Conservation (phyloP, 2,797 vertebrate species). For the Tangara arthus region DNA sequence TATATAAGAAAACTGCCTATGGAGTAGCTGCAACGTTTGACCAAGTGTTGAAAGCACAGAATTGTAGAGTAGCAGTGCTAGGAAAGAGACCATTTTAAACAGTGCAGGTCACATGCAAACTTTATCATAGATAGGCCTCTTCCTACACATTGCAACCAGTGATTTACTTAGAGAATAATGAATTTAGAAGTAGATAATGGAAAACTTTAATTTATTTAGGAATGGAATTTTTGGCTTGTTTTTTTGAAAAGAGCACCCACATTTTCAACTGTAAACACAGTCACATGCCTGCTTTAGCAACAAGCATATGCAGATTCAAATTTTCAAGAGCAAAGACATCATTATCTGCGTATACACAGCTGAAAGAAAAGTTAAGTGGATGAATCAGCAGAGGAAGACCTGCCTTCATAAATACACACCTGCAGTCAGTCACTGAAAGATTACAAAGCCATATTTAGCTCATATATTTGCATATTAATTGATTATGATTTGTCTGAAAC, state of each 20-base stretch:
- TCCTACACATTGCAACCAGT: neutral
- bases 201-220: neutral
- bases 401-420: neutral
- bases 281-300: neutral
- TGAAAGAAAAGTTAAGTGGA: constrained; percentile 16
- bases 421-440: neutral
- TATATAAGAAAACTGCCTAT: neutral
- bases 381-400: neutral
- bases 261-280: neutral
- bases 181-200: neutral
- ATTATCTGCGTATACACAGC: neutral
- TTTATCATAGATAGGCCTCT: neutral
- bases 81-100: neutral
- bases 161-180: neutral
- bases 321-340: neutral
- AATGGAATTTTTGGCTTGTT: neutral
- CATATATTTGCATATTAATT: constrained; percentile 7
- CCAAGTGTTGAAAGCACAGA: neutral
- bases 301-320: neutral
- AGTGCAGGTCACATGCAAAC: neutral
- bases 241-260: neutral
- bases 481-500: neutral
- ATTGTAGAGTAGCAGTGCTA: neutral
- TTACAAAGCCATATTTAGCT: neutral
- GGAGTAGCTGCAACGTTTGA: neutral